A percentile compares a stretch with the other conserved stretches of the same genome.
phyloP scores from a whole-genome alignment of 35 echinoderm and acorn worm species.

The Ophioderma brevispina region DNA sequence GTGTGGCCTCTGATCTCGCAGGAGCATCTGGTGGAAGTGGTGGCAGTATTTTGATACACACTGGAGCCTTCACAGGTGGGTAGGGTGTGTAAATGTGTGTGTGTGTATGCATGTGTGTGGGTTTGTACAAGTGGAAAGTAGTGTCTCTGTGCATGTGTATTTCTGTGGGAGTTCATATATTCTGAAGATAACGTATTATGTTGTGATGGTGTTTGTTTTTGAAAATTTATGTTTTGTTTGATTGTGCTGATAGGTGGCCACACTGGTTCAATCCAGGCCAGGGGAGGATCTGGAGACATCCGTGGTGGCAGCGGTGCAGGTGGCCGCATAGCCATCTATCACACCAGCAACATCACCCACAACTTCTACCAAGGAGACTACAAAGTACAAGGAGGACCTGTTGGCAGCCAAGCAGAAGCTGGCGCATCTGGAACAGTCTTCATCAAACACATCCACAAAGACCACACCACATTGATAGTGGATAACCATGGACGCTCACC shows the following conservation, averaged over 20 bases:
- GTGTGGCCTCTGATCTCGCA: background rate
- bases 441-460: conserved; percentile 55
- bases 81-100: background rate
- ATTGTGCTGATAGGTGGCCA: too few relatives aligned
- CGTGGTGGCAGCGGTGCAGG: conserved; percentile 80
- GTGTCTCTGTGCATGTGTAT: too few relatives aligned
- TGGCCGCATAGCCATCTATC: conserved; percentile 77
- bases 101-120: too few relatives aligned
- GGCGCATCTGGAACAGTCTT: conserved; percentile 83
- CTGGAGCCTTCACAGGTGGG: conserved; percentile 76
- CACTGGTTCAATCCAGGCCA: conserved; percentile 79
- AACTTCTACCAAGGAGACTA: conserved; percentile 69
- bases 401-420: conserved; percentile 46
- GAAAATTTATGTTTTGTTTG: too few relatives aligned
- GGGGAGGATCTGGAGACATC: conserved; percentile 63
- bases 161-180: too few relatives aligned
- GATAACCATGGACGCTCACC: conserved; percentile 63
- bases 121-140: too few relatives aligned
- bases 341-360: conserved; percentile 82
- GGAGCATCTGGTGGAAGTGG: conserved; percentile 80
- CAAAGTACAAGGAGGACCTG: conserved; percentile 62
- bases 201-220: too few relatives aligned
- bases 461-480: conserved; percentile 50
- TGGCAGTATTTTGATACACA: conserved; percentile 76
- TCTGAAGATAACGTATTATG: too few relatives aligned